phyloP scores from a whole-genome alignment of 2,113 vertebrate species.

The Rhinolophus sinicus region DNA sequence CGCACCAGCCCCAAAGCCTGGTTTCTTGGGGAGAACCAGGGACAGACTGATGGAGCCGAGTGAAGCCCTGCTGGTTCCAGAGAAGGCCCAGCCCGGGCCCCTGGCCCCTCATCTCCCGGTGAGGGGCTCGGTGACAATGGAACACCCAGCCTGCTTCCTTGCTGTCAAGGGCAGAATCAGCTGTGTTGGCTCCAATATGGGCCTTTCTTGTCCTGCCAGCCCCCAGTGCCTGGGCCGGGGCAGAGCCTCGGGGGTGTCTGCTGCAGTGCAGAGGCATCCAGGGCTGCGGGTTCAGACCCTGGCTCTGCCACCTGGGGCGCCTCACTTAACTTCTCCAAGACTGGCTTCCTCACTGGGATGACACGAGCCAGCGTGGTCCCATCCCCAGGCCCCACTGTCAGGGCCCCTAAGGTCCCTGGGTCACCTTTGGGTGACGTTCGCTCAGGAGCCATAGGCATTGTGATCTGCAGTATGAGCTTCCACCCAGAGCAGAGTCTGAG shows the following conservation, averaged over 20 bases:
- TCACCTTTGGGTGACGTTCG: background rate
- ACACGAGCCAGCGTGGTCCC: background rate
- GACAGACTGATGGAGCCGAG: rapidly evolving
- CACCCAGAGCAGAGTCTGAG: background rate
- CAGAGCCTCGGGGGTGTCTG: background rate
- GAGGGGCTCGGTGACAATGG: rapidly evolving
- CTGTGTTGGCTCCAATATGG: rapidly evolving
- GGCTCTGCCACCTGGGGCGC: background rate
- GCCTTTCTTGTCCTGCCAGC: background rate
- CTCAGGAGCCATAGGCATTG: background rate
- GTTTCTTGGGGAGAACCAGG: background rate
- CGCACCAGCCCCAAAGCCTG: background rate
- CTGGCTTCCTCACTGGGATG: background rate
- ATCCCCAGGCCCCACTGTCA: background rate
- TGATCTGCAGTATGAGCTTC: background rate
- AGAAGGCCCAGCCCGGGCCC: background rate
- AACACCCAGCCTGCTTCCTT: no score
- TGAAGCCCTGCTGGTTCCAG: background rate
- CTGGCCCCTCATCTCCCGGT: background rate
- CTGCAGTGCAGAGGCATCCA: background rate
- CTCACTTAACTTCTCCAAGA: background rate
- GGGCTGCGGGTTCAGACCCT: rapidly evolving
- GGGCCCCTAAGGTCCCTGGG: background rate
- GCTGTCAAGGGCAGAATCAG: background rate
- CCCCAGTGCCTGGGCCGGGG: rapidly evolving